Percentiles rank a stretch among this genome's conserved stretches.
Evolutionary conservation across 2,888 invertebrate genomes (phyloP).

Genomic region (Tachina grossa): DNA sequence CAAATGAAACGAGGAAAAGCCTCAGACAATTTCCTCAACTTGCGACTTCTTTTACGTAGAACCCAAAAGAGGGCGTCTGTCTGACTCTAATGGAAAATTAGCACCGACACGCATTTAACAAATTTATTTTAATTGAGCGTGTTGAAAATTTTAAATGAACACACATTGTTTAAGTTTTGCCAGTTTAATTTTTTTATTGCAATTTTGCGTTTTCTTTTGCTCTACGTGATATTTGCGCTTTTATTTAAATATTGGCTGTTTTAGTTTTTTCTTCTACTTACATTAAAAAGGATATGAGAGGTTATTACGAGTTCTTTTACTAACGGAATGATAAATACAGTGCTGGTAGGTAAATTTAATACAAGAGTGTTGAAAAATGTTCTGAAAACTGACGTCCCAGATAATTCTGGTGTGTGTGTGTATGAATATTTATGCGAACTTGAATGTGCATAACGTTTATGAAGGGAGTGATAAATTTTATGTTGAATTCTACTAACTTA

Average conservation of each 20-base stretch:
- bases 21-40: background rate
- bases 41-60: background rate
- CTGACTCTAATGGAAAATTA: constrained; percentile 49
- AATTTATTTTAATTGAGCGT: constrained; percentile 71
- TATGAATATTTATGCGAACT: constrained; percentile 15
- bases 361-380: constrained; percentile 7
- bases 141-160: constrained; percentile 63
- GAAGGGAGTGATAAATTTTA: constrained; percentile 39
- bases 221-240: constrained; percentile 10
- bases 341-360: constrained; percentile 14
- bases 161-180: constrained; percentile 54
- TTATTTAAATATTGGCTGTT: constrained; percentile 18
- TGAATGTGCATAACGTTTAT: constrained; percentile 30
- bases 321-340: constrained; percentile 36
- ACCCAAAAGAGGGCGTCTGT: background rate
- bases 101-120: constrained; percentile 60
- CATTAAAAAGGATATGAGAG: constrained; percentile 42
- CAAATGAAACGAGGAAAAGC: background rate
- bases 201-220: constrained; percentile 4
- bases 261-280: background rate
- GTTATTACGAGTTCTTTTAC: constrained; percentile 48
- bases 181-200: constrained; percentile 22
- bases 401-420: background rate
- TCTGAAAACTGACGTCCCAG: constrained; percentile 3
- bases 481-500: constrained; percentile 50